phyloP scores from a whole-genome alignment of 2,888 invertebrate genomes.

The Cristatella mucedo region DNA sequence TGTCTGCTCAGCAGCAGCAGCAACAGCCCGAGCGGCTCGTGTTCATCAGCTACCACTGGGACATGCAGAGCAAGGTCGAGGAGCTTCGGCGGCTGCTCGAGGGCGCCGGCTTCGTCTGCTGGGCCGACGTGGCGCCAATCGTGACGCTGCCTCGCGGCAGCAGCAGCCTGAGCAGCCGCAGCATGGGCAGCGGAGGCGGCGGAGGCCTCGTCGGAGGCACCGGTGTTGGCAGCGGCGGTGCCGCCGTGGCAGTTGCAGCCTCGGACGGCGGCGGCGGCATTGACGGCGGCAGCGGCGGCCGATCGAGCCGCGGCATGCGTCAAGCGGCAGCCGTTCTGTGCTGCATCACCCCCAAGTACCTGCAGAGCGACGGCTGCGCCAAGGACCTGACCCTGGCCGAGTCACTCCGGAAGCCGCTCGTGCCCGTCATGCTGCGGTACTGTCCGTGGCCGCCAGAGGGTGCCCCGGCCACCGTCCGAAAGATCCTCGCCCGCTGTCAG shows the following conservation, averaged over 20 bases:
- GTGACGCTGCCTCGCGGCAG: constrained; percentile 20
- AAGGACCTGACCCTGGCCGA: constrained; percentile 33
- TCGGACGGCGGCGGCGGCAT: constrained; percentile 10
- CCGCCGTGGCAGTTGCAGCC: constrained; percentile 14
- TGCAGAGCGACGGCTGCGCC: constrained; percentile 33
- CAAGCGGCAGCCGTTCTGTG: constrained; percentile 24
- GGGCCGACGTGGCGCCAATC: constrained; percentile 27
- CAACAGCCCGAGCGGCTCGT: constrained; percentile 13
- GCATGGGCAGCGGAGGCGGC: constrained; percentile 14
- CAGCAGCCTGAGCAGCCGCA: constrained; percentile 22
- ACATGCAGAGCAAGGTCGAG: constrained; percentile 30
- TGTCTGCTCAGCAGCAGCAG: too few species aligned
- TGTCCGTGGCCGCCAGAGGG: constrained; percentile 28
- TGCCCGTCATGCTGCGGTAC: constrained; percentile 28
- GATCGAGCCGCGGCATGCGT: constrained; percentile 21
- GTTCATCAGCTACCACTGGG: constrained; percentile 35
- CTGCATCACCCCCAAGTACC: constrained; percentile 33
- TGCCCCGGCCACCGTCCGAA: constrained; percentile 24
- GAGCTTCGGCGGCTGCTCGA: constrained; percentile 26
- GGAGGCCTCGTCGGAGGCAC: constrained; percentile 10
- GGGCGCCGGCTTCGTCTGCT: constrained; percentile 22
- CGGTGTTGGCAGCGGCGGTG: constrained; percentile 15
- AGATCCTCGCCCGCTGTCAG: constrained; percentile 20
- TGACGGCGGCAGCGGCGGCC: constrained; percentile 15
- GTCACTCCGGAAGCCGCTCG: constrained; percentile 26